Evolutionary conservation across 1,140 invertebrate species (phyloP), one percentile per base, ranked within the genome.

Genomic region (Drosophila kurseongensis): DNA sequence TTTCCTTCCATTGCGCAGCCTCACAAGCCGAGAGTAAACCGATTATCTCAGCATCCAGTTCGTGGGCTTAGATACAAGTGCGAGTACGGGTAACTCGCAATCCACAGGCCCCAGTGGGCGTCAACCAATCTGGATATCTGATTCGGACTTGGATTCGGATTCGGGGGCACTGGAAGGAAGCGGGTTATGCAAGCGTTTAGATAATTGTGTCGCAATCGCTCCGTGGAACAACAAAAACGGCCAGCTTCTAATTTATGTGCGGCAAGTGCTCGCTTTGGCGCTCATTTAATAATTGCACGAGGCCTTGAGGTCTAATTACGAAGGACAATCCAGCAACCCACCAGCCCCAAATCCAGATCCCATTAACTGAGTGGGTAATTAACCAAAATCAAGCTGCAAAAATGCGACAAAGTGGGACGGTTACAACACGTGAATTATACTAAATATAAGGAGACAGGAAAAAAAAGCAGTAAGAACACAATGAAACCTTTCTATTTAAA

Each of bases 231-330:
- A 36, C 50, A 52, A 69, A 61, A 56, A 71, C 13, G n/a, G 62
- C 40, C 56, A 66, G 77, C 72, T 52, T 79, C 69, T 86, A 86
- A 86, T 86, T 86, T 86, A 86, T 86, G 79, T 68, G 81, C 50
- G 82, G 61, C 83, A 86, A 86, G 82, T 86, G 83, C 84, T 89
- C 73, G 84, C 68, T 89, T 88, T 88, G 86, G 76, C 61, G 66
- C 84, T 88, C 84, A 88, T 88, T 88, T 88, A 88, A 88, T 88
- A 88, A 88, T 88, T 88, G 84, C 65, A 88, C 84, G 84, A 84
- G 79, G 77, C 84, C 84, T 88, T 38, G 54, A 88, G 84, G 84
- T 89, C 81, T 89, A 72, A 88, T 88, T 88, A 88, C 75, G 36
- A 16, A 57, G 65, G 75, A 47, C 36, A 47, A 66, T 40, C 63